Percentiles rank a stretch among this genome's conserved stretches.
Evolutionary conservation across 2,797 vertebrate genomes (phyloP).

Genomic region (Crax fasciolata): DNA sequence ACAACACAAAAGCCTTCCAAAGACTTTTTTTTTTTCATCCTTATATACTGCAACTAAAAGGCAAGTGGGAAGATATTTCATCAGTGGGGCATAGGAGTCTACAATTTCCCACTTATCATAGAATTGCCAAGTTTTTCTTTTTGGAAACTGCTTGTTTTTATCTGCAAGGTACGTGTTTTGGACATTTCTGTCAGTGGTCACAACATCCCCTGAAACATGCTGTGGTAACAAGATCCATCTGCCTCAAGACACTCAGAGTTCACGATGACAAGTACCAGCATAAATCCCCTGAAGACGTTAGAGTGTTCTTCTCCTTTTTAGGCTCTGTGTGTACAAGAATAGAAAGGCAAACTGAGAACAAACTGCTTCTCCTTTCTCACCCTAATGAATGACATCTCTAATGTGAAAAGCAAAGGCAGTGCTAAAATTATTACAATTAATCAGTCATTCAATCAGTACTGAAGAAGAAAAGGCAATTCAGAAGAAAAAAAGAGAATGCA

Average conservation of each 20-base stretch:
- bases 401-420: background rate
- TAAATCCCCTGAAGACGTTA: background rate
- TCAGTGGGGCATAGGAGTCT: background rate
- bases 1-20: background rate
- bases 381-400: background rate
- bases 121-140: background rate
- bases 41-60: background rate
- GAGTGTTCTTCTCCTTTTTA: background rate
- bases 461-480: background rate
- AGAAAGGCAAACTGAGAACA: background rate
- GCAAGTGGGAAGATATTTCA: background rate
- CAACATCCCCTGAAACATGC: background rate
- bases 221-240: background rate
- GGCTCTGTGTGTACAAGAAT: background rate
- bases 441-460: background rate
- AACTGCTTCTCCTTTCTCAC: background rate
- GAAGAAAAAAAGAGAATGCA: background rate
- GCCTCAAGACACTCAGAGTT: background rate
- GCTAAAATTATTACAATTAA: background rate
- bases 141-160: constrained; percentile 1
- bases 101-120: background rate
- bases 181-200: background rate
- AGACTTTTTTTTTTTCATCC: background rate
- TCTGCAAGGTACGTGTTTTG: background rate
- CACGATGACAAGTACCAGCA: background rate